Evolutionary conservation across 1,140 invertebrate genomes (phyloP).

Genomic region (Bradysia coprophila): DNA sequence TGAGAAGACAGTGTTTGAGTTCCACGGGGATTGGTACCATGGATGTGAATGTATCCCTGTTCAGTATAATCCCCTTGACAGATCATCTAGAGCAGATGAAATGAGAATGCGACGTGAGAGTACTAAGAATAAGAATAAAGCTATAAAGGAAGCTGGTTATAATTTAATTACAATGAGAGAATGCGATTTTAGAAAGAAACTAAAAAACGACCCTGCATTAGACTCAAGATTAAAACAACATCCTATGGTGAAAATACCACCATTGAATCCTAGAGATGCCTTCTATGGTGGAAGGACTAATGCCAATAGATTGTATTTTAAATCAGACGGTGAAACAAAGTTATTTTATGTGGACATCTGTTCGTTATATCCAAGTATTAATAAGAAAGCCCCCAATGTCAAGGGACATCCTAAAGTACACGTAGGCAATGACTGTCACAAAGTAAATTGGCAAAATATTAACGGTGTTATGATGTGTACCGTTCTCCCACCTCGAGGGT

Average conservation of each 20-base stretch:
- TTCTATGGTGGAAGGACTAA: conserved; percentile 6
- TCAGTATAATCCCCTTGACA: neutral
- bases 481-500: neutral
- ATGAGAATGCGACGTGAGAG: neutral
- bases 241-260: neutral
- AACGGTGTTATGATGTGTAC: neutral
- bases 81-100: neutral
- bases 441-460: neutral
- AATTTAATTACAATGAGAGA: neutral
- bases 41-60: neutral
- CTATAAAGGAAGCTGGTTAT: neutral
- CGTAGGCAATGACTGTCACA: conserved; percentile 1
- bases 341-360: neutral
- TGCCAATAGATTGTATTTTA: conserved; percentile 3
- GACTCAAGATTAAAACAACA: neutral
- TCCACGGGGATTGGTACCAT: neutral
- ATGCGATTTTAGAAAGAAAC: neutral
- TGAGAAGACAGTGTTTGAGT: neutral
- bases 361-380: conserved; percentile 4
- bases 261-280: conserved; percentile 1
- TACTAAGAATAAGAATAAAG: neutral
- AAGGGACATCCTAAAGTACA: neutral
- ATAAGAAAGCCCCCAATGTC: conserved; percentile 5
- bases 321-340: conserved; percentile 4
- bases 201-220: neutral